phyloP scores from a whole-genome alignment of 2,797 vertebrate genomes.

The Onychomys arenicola region DNA sequence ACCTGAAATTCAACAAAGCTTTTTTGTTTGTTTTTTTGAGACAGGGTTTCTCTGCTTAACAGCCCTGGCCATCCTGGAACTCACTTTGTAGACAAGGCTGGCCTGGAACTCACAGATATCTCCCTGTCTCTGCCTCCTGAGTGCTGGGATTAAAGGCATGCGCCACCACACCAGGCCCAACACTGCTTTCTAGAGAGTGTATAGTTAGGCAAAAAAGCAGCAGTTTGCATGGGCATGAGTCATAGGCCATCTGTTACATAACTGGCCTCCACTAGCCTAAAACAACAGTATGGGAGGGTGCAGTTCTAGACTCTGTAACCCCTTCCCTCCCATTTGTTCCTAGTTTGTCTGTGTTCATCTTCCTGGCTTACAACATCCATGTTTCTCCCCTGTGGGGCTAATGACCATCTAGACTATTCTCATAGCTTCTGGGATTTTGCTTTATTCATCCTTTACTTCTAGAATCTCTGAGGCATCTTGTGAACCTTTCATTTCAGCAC shows the following conservation, averaged over 20 bases:
- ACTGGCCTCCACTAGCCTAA: not conserved
- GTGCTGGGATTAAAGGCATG: not conserved
- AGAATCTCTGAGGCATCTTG: not conserved
- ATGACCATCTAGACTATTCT: not conserved
- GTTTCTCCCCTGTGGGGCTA: not conserved
- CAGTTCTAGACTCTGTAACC: not conserved
- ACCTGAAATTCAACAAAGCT: not conserved
- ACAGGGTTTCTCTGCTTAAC: not conserved
- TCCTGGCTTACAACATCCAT: not conserved
- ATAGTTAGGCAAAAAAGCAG: not conserved
- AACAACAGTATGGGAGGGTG: not conserved
- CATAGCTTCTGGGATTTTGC: not conserved
- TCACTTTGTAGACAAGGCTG: not conserved
- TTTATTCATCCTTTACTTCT: not conserved
- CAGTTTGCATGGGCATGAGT: not conserved
- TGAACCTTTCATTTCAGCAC: not conserved
- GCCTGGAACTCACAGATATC: not conserved
- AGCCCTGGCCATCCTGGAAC: not conserved
- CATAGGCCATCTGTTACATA: not conserved
- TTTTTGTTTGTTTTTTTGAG: not conserved
- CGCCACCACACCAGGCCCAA: not conserved
- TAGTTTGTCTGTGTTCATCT: not conserved
- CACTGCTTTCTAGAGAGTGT: slow-evolving; percentile 43
- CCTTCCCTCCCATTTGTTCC: not conserved
- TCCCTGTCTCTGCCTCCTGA: not conserved